Evolutionary conservation across 2,888 invertebrate species (phyloP).

Genomic region (Plebejus argus): DNA sequence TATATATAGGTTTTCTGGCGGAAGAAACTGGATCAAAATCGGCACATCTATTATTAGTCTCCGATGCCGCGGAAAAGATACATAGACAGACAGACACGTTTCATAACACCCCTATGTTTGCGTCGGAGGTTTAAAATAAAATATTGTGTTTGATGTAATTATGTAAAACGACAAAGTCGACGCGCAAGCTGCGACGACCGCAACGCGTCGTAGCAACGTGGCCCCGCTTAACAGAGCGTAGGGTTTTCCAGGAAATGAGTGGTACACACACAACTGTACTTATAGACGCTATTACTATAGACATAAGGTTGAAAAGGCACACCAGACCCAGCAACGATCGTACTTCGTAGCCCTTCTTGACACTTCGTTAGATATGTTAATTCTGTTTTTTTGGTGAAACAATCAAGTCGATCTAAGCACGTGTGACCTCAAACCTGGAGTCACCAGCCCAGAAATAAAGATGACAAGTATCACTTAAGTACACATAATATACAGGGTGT

Average conservation of each 20-base stretch:
- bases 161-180: no score
- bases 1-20: no score
- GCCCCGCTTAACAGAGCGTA: neutral
- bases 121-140: no score
- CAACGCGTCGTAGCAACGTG: no score
- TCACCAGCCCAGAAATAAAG: neutral
- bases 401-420: neutral
- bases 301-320: neutral
- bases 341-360: conserved; percentile 2
- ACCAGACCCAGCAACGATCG: neutral
- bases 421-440: neutral
- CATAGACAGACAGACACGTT: no score
- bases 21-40: no score
- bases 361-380: conserved; percentile 13
- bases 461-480: neutral
- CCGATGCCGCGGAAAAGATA: no score
- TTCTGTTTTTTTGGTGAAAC: neutral
- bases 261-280: neutral
- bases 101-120: no score
- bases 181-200: no score
- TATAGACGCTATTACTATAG: neutral
- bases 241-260: neutral
- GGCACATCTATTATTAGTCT: no score
- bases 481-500: no score
- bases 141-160: no score